phyloP scores from a whole-genome alignment of 2,797 vertebrate species.

The Psittacula derbiana region DNA sequence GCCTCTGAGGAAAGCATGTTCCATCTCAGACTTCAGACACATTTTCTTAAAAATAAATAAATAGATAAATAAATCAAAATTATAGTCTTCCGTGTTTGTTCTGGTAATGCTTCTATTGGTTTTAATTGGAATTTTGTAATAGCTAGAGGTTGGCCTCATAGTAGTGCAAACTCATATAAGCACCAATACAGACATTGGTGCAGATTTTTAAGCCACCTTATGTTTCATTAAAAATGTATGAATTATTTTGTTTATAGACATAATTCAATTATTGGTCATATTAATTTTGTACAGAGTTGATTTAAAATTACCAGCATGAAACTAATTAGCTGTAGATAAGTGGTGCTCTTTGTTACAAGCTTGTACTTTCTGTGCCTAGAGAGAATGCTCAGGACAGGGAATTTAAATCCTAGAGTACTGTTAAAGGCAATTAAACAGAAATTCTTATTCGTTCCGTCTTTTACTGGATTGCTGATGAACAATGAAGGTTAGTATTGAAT shows the following conservation, averaged over 20 bases:
- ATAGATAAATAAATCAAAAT: background rate
- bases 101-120: background rate
- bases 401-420: background rate
- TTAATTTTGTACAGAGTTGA: background rate
- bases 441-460: background rate
- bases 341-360: conserved; percentile 1
- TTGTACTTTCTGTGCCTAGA: conserved; percentile 5
- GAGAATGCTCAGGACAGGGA: background rate
- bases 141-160: background rate
- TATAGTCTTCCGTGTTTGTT: background rate
- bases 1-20: background rate
- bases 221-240: background rate
- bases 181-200: background rate
- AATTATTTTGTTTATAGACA: background rate
- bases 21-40: background rate
- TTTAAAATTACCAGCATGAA: conserved; percentile 2
- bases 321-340: conserved; percentile 35
- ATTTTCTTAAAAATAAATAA: background rate
- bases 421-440: conserved; percentile 43
- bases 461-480: background rate
- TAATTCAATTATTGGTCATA: background rate
- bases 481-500: background rate
- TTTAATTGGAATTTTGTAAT: background rate
- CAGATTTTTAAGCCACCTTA: background rate
- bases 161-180: background rate